Percentiles rank a stretch among this genome's conserved stretches.
phyloP scores from a whole-genome alignment of 2,888 invertebrate genomes.

The Abscondita cerata region DNA sequence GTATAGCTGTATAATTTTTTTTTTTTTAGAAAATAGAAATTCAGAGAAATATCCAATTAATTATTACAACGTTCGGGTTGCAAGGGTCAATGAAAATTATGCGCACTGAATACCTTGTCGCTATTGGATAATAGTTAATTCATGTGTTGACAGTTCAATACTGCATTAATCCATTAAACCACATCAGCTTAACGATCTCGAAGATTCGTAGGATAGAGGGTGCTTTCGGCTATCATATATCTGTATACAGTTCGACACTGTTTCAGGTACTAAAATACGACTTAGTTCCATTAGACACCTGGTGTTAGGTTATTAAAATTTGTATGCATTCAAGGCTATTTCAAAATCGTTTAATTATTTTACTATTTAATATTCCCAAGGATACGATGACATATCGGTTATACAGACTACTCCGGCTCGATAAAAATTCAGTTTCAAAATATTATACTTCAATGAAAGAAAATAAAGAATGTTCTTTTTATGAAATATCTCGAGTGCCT shows the following conservation, averaged over 20 bases:
- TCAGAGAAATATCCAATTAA: not conserved
- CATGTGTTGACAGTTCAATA: slow-evolving; percentile 59
- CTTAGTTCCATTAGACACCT: slow-evolving; percentile 29
- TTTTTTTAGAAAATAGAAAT: not conserved
- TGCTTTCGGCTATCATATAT: slow-evolving; percentile 26
- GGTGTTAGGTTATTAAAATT: slow-evolving; percentile 31
- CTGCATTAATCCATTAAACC: slow-evolving; percentile 60
- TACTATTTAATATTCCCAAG: slow-evolving; percentile 6
- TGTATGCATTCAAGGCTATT: slow-evolving; percentile 12
- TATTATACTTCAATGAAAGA: slow-evolving; percentile 10
- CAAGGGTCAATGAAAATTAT: slow-evolving; percentile 49
- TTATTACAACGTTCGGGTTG: slow-evolving; percentile 5
- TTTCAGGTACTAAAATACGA: slow-evolving; percentile 23
- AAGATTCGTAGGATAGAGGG: slow-evolving; percentile 51
- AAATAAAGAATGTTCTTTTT: slow-evolving; percentile 13
- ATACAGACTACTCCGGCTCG: not conserved
- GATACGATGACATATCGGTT: slow-evolving; percentile 10
- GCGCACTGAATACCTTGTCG: slow-evolving; percentile 52
- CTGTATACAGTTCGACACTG: slow-evolving; percentile 21
- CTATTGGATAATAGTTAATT: slow-evolving; percentile 54
- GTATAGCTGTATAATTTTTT: slow-evolving; percentile 27
- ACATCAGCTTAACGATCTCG: slow-evolving; percentile 56
- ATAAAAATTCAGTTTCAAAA: slow-evolving; percentile 9
- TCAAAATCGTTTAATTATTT: slow-evolving; percentile 3
- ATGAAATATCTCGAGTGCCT: slow-evolving; percentile 13